phyloP scores from a whole-genome alignment of 2,888 invertebrate genomes.

The Brachypalpus laphriformis region DNA sequence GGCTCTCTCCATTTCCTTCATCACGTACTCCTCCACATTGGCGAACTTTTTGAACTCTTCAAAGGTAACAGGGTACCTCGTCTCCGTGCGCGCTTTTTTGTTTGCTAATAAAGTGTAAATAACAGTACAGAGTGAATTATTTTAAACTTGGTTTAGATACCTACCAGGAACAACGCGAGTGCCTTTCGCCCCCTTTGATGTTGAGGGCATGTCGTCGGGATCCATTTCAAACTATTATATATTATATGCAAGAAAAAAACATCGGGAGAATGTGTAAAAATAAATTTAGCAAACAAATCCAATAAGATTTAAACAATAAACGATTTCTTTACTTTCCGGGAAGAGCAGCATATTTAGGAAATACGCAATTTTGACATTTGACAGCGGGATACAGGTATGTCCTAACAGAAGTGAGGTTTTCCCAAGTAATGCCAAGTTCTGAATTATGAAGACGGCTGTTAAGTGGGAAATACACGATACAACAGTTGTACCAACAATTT shows the following conservation, averaged over 20 bases:
- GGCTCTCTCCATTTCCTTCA: constrained; percentile 36
- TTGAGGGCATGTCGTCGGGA: constrained; percentile 17
- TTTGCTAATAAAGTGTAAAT: neutral
- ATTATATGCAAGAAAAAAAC: neutral
- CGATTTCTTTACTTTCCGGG: neutral
- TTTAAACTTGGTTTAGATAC: neutral
- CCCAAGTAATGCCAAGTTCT: neutral
- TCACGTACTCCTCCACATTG: constrained; percentile 41
- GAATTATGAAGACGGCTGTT: no score
- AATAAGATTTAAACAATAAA: neutral
- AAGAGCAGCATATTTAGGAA: neutral
- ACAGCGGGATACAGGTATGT: neutral
- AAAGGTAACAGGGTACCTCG: constrained; percentile 45
- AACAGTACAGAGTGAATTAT: neutral
- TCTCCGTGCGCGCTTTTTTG: no score
- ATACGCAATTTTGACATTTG: neutral
- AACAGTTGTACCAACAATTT: no score
- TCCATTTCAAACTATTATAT: constrained; percentile 8
- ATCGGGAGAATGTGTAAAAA: neutral
- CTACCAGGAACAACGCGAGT: no score
- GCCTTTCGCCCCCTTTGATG: constrained; percentile 17
- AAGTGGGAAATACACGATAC: no score
- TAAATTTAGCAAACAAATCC: neutral
- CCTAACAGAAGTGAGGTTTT: neutral
- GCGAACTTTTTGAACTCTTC: constrained; percentile 38